Evolutionary conservation across 2,888 invertebrate genomes (phyloP).

Genomic region (Agapostemon virescens): DNA sequence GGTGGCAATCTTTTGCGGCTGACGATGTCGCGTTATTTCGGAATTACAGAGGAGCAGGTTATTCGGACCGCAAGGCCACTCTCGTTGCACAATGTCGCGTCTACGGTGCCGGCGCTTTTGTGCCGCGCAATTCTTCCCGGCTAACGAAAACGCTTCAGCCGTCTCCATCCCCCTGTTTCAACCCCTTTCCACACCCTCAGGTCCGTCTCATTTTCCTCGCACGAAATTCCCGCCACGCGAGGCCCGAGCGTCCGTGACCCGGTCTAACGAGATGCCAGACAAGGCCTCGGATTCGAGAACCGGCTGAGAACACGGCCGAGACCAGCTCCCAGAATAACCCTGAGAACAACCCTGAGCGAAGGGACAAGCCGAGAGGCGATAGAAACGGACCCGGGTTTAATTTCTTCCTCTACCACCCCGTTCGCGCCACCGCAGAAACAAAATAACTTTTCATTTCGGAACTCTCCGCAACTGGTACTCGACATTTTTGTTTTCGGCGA

Average conservation of each 20-base stretch:
- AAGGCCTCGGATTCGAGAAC: not conserved
- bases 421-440: not conserved
- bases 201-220: conserved; percentile 38
- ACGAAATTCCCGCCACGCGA: conserved; percentile 38
- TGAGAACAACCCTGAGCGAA: not conserved
- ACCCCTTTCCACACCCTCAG: conserved; percentile 3
- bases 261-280: conserved; percentile 62
- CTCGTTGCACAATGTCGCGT: conserved; percentile 42
- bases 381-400: not conserved
- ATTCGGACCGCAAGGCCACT: conserved; percentile 39
- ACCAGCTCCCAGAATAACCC: not conserved
- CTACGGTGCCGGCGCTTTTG: conserved; percentile 39
- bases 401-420: not conserved
- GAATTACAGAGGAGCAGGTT: conserved; percentile 45
- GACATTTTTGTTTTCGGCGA: conserved; percentile 1
- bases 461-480: not conserved
- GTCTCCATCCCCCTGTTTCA: conserved; percentile 8
- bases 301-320: not conserved
- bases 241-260: conserved; percentile 13
- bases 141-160: conserved; percentile 37
- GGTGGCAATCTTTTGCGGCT: conserved; percentile 25
- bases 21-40: conserved; percentile 32
- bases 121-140: conserved; percentile 33
- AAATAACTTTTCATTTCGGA: conserved; percentile 1
- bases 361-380: not conserved